Percentiles rank a stretch among this genome's conserved stretches.
Evolutionary conservation across 2,888 invertebrate species (phyloP).

Genomic region (Rugalucina vietnamica): DNA sequence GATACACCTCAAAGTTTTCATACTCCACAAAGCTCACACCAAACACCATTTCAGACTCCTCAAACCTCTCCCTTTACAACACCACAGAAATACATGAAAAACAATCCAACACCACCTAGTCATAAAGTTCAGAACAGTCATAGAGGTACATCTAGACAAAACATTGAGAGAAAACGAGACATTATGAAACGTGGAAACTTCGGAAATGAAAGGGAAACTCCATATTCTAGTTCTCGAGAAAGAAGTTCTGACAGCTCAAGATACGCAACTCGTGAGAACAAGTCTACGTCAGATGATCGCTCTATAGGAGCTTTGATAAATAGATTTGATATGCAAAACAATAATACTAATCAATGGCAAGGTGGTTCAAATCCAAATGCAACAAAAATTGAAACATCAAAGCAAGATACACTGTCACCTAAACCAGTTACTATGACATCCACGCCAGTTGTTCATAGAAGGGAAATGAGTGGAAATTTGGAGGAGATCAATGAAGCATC

Average conservation of each 20-base stretch:
- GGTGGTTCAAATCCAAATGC: neutral
- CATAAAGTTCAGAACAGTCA: neutral
- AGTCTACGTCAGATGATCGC: constrained; percentile 57
- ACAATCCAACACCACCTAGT: constrained; percentile 5
- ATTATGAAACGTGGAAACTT: neutral
- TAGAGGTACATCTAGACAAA: constrained; percentile 10
- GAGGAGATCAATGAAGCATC: constrained; percentile 50
- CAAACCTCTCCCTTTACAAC: constrained; percentile 4
- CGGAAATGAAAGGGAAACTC: neutral
- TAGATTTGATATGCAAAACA: constrained; percentile 70
- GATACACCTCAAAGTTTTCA: neutral
- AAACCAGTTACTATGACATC: constrained; percentile 73
- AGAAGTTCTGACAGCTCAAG: neutral
- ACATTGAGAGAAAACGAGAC: neutral
- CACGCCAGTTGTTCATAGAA: constrained; percentile 68
- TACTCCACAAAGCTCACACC: neutral
- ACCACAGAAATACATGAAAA: constrained; percentile 15
- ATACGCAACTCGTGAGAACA: constrained; percentile 48
- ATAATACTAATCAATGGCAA: constrained; percentile 28
- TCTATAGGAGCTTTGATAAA: constrained; percentile 72
- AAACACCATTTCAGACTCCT: neutral
- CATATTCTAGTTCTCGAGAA: neutral
- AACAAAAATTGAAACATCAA: neutral
- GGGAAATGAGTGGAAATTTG: constrained; percentile 30
- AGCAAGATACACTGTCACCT: constrained; percentile 33